Evolutionary conservation across 35 echinoderm and acorn worm species (phyloP).

Genomic region (Heliocidaris tuberculata): DNA sequence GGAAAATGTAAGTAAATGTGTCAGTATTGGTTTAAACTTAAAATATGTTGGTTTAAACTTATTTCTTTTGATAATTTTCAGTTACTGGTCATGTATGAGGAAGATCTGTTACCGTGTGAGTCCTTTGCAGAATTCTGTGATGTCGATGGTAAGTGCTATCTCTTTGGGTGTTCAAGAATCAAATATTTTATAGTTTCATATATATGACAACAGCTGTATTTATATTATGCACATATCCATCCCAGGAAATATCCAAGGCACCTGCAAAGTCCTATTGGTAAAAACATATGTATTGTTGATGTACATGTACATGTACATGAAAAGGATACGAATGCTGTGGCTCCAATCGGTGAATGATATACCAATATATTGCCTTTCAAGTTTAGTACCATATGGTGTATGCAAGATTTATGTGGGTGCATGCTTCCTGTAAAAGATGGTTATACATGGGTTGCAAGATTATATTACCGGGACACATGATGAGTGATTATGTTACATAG

Average conservation of each 20-base stretch:
- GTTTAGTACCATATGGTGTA: neutral
- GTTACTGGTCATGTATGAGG: conserved; percentile 78
- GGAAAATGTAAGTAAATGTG: too few relatives aligned
- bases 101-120: conserved; percentile 81
- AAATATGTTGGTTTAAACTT: too few relatives aligned
- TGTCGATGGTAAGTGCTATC: conserved; percentile 67
- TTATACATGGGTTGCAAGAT: too few relatives aligned
- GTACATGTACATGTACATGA: too few relatives aligned
- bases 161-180: neutral
- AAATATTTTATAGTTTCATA: neutral
- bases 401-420: neutral
- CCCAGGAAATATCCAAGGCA: too few relatives aligned
- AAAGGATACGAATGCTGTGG: too few relatives aligned
- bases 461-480: neutral
- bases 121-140: conserved; percentile 99
- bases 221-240: too few relatives aligned
- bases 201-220: too few relatives aligned
- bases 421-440: neutral
- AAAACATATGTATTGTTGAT: too few relatives aligned
- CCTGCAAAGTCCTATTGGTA: too few relatives aligned
- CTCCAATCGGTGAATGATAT: neutral
- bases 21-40: too few relatives aligned
- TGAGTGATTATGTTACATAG: neutral
- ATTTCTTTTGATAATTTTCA: conserved; percentile 23
- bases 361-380: neutral